Evolutionary conservation across 2,113 vertebrate genomes (phyloP).

Genomic region (Amblyornis subalaris): DNA sequence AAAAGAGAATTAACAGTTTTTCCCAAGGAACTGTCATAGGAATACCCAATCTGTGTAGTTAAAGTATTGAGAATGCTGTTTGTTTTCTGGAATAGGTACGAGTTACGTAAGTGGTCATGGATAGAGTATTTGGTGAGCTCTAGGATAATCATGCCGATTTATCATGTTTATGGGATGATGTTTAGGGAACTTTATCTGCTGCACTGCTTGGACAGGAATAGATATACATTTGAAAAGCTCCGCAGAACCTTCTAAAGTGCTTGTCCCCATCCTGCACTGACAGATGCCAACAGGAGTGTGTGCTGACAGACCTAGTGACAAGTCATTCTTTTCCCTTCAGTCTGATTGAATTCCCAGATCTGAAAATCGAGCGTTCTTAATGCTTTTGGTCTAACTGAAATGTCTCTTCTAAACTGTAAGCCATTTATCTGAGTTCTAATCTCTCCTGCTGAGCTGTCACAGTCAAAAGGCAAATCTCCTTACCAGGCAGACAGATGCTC

Average conservation of each 20-base stretch:
- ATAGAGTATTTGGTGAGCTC: not conserved
- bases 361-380: conserved; percentile 49
- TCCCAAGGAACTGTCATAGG: not conserved
- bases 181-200: not conserved
- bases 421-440: conserved; percentile 50
- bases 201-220: not conserved
- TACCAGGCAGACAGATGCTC: conserved; percentile 32
- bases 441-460: conserved; percentile 39
- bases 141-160: not conserved
- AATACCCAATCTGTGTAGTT: not conserved
- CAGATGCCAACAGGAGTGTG: not conserved
- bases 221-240: not conserved
- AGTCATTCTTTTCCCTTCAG: conserved; percentile 47
- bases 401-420: conserved; percentile 51
- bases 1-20: not conserved
- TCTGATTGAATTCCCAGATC: conserved; percentile 57
- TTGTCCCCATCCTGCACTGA: conserved; percentile 3
- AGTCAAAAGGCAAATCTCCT: conserved; percentile 43
- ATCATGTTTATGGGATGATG: not conserved
- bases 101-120: not conserved
- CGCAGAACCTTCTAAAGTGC: not conserved
- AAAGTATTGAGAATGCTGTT: not conserved
- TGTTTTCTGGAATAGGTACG: not conserved
- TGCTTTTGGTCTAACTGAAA: conserved; percentile 56
- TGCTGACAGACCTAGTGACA: conserved; percentile 34